Conservation (phyloP, 2,888 invertebrate species). For the Carabus problematicus region DNA sequence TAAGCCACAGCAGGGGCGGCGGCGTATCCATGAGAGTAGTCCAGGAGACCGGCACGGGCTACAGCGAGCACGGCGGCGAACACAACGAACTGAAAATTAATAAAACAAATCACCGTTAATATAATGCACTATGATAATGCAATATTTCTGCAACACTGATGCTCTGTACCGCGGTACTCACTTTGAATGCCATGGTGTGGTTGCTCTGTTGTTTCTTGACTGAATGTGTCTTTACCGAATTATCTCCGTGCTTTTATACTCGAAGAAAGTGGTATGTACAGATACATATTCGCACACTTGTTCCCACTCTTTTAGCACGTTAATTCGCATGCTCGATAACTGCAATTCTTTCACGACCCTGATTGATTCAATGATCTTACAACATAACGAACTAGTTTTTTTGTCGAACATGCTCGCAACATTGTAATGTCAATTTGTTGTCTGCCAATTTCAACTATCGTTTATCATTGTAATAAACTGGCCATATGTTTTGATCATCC, state of each 20-base stretch:
- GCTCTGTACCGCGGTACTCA: conserved; percentile 45
- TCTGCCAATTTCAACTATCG: no score
- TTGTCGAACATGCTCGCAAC: no score
- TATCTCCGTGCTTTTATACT: conserved; percentile 23
- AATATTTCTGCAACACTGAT: background rate
- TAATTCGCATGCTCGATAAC: no score
- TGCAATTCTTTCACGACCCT: no score
- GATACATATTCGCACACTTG: no score
- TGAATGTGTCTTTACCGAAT: conserved; percentile 20
- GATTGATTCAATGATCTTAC: no score
- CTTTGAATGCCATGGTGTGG: conserved; percentile 51
- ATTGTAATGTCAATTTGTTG: no score
- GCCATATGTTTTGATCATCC: no score
- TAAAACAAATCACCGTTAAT: no score
- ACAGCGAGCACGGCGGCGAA: conserved; percentile 49
- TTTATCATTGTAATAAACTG: no score
- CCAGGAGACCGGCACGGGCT: conserved; percentile 31
- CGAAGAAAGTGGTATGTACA: background rate
- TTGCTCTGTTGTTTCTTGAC: conserved; percentile 6
- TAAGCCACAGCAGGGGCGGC: conserved; percentile 56
- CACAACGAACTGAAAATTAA: conserved; percentile 48
- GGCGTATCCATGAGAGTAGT: conserved; percentile 44
- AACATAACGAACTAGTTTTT: no score
- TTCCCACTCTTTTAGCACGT: no score
- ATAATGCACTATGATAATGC: background rate